Conservation (phyloP, 1,140 invertebrate genomes). For the Drosophila busckii region DNA sequence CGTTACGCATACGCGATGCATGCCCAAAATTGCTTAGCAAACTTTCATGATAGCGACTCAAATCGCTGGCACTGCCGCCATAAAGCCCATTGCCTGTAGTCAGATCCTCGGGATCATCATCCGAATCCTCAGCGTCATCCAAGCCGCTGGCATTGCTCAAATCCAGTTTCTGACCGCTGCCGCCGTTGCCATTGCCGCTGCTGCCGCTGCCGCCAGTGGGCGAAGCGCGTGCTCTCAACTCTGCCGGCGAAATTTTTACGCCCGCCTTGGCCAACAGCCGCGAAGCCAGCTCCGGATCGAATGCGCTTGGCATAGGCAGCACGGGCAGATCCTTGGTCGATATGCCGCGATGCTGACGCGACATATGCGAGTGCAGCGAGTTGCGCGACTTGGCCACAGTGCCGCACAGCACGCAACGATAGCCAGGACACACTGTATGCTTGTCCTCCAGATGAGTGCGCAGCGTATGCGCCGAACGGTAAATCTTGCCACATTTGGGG, state of each 20-base stretch:
- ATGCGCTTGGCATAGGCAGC: constrained; percentile 92
- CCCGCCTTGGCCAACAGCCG: constrained; percentile 91
- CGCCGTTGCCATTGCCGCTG: constrained; percentile 84
- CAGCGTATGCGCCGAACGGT: constrained; percentile 92
- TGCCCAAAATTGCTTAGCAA: constrained; percentile 80
- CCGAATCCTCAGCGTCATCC: constrained; percentile 81
- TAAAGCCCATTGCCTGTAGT: constrained; percentile 81
- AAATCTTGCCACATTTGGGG: constrained; percentile 95
- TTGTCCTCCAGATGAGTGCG: constrained; percentile 95
- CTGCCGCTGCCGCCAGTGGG: constrained; percentile 86
- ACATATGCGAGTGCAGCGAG: constrained; percentile 95
- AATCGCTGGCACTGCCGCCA: constrained; percentile 52
- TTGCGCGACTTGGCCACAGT: constrained; percentile 95
- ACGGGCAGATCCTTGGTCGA: constrained; percentile 95
- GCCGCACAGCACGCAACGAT: constrained; percentile 92
- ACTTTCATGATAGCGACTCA: constrained; percentile 71
- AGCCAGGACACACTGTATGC: constrained; percentile 94
- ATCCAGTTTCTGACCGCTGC: constrained; percentile 86
- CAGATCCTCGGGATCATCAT: constrained; percentile 88
- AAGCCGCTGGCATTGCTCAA: constrained; percentile 79
- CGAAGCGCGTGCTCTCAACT: constrained; percentile 88
- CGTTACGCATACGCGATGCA: constrained; percentile 79
- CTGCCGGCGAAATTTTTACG: constrained; percentile 90
- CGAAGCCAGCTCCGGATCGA: constrained; percentile 91
- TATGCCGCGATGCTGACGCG: constrained; percentile 92